Base-by-base conservation (phyloP, 2,797 vertebrate species). In the Tangara arthus region DNA sequence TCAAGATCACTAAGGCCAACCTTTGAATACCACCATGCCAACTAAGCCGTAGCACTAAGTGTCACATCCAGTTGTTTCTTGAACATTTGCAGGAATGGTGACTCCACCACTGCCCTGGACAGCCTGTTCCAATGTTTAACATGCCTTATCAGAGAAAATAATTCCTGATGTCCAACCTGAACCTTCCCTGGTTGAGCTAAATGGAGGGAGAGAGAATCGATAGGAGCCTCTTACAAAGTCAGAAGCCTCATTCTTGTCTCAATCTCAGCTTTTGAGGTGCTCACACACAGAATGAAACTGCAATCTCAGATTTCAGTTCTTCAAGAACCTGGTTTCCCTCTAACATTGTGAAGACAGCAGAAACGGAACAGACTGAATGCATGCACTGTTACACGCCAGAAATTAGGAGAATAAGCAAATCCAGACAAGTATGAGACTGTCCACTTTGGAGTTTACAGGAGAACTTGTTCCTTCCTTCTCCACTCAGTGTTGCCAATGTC, bases 131-230 rank as follows among this genome's bases (percentile, higher is more conserved):
- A 71, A n/a, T 37, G 37, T 5, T 71, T 64, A 28, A 50, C 10
- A 12, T 50, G 12, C 32, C 27, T 71, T n/a, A 50, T 42, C 57
- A 79, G 37, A 50, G 61, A 71, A 79, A 50, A 24, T 8, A 64
- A 57, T 37, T 79, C 57, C 35, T 79, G 32, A 37, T 37, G 44
- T 65, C 44, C 42, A 35, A 11, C 22, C 27, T 37, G 28, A 57
- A 79, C n/a, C n/a, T 57, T 13, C 59, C 19, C 44, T n/a, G 11
- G 15, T 3, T 41, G 53, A 68, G 39, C 23, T 57, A 63, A 68
- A 68, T 5, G 11, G 46, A 85, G 35, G 15, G 30, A 32, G 46
- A 39, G 12, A 49, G 6, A 1, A 3, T 22, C 0, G 0, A 17
- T 1, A 63, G 50, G 50, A 76, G 7, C 6, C 42, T 90, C 47